phyloP scores from a whole-genome alignment of 23 tunicate genomes.

The Ascidia mentula region DNA sequence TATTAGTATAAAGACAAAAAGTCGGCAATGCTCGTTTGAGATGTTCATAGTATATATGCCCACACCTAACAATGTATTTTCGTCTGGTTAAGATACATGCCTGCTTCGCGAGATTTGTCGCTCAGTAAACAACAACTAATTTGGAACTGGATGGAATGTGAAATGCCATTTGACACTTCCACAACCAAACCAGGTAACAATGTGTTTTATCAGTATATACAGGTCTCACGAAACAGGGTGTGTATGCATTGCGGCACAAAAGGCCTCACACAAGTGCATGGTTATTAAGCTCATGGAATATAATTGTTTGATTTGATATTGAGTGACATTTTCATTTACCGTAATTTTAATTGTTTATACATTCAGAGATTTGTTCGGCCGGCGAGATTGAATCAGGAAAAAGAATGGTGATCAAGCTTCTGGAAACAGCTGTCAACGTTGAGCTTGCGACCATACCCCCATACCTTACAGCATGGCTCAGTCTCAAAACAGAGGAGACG shows the following conservation, averaged over 20 bases:
- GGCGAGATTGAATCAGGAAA: background rate
- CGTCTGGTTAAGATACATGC: constrained; percentile 71
- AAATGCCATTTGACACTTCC: constrained; percentile 22
- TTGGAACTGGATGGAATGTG: constrained; percentile 59
- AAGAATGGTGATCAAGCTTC: background rate
- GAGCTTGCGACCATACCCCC: constrained; percentile 50
- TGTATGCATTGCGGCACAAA: no score
- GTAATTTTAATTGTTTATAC: no score
- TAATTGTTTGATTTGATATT: no score
- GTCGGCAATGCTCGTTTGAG: no score
- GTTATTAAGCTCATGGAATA: no score
- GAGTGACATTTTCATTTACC: no score
- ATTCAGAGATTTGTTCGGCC: background rate
- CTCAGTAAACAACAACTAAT: constrained; percentile 31
- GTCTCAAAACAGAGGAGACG: constrained; percentile 34
- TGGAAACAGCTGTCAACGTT: constrained; percentile 24
- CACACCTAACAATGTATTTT: no score
- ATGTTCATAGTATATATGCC: no score
- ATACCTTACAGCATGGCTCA: constrained; percentile 48
- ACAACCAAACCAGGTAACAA: background rate
- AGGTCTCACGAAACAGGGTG: no score
- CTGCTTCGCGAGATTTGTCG: constrained; percentile 43
- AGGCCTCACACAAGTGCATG: no score
- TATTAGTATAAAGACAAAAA: no score
- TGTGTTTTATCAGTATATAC: no score